Evolutionary conservation across 2,888 invertebrate genomes (phyloP).

Genomic region (Acronicta alni): DNA sequence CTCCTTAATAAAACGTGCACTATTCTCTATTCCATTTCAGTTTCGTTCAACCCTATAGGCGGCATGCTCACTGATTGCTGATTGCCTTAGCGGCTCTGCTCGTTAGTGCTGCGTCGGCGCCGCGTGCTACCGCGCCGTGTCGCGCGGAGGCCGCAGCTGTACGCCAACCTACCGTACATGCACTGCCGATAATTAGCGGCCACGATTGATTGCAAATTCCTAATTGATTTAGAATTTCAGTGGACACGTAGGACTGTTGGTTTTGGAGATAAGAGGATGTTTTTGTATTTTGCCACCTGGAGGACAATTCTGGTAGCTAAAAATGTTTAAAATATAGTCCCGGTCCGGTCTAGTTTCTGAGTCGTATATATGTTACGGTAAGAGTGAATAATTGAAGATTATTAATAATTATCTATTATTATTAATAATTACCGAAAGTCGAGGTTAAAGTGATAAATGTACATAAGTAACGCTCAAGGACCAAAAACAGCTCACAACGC

Average conservation of each 20-base stretch:
- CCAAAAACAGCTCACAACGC: too few species aligned
- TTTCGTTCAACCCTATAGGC: constrained; percentile 34
- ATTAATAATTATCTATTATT: too few species aligned
- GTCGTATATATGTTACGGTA: too few species aligned
- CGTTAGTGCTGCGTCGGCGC: constrained; percentile 58
- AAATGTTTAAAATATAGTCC: too few species aligned
- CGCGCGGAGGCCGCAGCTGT: constrained; percentile 18
- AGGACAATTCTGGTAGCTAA: too few species aligned
- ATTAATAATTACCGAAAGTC: too few species aligned
- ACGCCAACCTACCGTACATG: constrained; percentile 30
- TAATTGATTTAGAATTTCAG: constrained; percentile 53
- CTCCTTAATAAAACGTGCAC: constrained; percentile 3
- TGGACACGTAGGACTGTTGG: background rate
- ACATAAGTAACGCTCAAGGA: too few species aligned
- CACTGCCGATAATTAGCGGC: constrained; percentile 50
- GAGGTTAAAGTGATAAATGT: too few species aligned
- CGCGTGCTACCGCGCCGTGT: constrained; percentile 21
- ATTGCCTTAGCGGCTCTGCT: constrained; percentile 68
- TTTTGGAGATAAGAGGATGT: constrained; percentile 4
- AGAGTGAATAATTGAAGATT: too few species aligned
- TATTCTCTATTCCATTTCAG: background rate
- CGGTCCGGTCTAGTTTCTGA: too few species aligned
- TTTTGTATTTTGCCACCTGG: background rate
- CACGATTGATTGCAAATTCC: constrained; percentile 48
- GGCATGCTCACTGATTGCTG: constrained; percentile 66